Evolutionary conservation across 1,140 invertebrate species (phyloP), one percentile per base, ranked within the genome.

Genomic region (Delia radicum): DNA sequence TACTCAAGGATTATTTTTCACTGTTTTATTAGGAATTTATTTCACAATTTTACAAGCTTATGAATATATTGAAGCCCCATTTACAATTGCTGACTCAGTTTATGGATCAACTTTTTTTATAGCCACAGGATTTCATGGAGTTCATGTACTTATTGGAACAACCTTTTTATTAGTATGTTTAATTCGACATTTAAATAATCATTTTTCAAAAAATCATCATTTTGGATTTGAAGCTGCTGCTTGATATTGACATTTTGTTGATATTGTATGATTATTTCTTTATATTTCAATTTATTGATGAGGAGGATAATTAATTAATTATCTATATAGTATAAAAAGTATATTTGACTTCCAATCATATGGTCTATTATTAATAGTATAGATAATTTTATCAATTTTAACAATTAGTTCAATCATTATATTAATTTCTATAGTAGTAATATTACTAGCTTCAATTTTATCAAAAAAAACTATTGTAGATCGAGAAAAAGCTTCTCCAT

Each of bases 271-370:
- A 37, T 37, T 33, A 37, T 37, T 37, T 13, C 33, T 37, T 37
- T 2, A 2, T 37, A 13, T 37, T 6, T 33, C 31, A 33, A 33
- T 33, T 33, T 33, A 6, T 33, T 33, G 31, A 12, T 6, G 31
- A 87, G 88, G 89, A 73, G 93, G 92, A 33, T 91, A 92, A 85
- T 93, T 94, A 76, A 91, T 93, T 18, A 46, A 24, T 79, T 87
- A 91, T 89, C 89, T 89, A 88, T 89, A 89, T 90, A 91, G 86
- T 90, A 90, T 91, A 91, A 82, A 26, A 82, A 89, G 87, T 91
- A 92, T 89, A 90, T 88, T 88, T 91, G 87, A 91, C 82, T 92
- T 91, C 89, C 90, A 91, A 91, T 90, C 87, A 91, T 89, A 89
- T 89, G 86, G 87, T 88, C 86, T 87, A 82, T 87, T 78, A 79